These are phyloP conservation scores for Budorcas taxicolor DNA, from an alignment of 2,113 vertebrate species.

Conservation along the genomic window DNA sequence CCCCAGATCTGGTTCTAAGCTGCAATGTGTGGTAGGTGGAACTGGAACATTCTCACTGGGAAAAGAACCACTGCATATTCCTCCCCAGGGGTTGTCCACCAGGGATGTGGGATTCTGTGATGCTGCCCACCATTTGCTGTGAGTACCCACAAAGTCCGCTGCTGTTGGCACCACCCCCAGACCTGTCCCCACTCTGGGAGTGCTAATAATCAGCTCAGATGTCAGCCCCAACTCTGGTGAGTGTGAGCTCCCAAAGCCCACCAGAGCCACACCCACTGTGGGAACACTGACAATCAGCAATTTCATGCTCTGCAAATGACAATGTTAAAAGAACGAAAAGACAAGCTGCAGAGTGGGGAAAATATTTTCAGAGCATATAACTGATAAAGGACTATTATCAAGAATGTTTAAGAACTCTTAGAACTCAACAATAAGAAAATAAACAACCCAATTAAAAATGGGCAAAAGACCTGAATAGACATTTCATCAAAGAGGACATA, in stretches of 20 bases:
- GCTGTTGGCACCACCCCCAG: not conserved
- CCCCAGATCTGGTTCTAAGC: not conserved
- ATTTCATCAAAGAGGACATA: not conserved
- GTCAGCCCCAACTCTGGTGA: not conserved
- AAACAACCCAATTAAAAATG: not conserved
- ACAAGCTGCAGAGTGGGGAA: not conserved
- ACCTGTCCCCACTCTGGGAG: not conserved
- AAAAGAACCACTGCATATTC: not conserved
- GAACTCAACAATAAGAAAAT: not conserved
- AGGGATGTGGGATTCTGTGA: not conserved
- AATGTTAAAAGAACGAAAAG: not conserved
- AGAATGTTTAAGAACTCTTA: not conserved
- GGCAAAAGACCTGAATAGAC: not conserved
- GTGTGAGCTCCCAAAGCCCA: not conserved
- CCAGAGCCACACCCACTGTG: not conserved
- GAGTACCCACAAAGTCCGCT: not conserved
- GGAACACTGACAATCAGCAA: not conserved
- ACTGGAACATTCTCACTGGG: not conserved
- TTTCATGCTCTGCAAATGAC: not conserved
- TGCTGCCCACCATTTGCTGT: not conserved
- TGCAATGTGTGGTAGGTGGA: not conserved
- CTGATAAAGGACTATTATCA: not conserved
- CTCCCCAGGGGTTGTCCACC: not conserved
- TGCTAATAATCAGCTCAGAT: not conserved
- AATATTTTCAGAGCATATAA: not conserved